Conservation (phyloP, 2,888 invertebrate species). For the Aspidiotus destructor region DNA sequence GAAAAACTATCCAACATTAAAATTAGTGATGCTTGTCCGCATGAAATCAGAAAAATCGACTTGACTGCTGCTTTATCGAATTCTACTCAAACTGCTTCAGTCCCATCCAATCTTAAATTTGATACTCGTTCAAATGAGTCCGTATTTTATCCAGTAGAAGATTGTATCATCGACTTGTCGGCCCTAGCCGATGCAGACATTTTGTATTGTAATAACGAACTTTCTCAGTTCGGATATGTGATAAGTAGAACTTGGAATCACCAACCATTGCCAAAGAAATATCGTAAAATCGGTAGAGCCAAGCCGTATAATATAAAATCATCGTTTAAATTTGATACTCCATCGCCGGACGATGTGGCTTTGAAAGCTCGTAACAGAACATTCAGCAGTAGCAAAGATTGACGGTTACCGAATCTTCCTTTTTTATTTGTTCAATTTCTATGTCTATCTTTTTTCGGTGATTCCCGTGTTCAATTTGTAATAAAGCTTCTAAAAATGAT, state of each 20-base stretch:
- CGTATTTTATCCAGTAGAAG: slow-evolving; percentile 6
- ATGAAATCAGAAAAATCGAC: slow-evolving; percentile 19
- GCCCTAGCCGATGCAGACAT: slow-evolving; percentile 11
- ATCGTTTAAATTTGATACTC: slow-evolving; percentile 27
- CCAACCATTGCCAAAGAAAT: slow-evolving; percentile 10
- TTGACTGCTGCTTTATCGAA: slow-evolving; percentile 16
- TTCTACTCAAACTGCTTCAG: neutral
- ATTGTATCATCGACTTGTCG: slow-evolving; percentile 23
- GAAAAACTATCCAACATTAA: slow-evolving; percentile 11
- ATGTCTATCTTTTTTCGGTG: neutral
- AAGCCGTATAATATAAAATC: slow-evolving; percentile 14
- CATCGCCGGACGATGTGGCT: slow-evolving; percentile 26
- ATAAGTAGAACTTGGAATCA: slow-evolving; percentile 12
- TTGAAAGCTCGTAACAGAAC: slow-evolving; percentile 3
- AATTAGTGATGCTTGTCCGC: neutral
- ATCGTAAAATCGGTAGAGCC: slow-evolving; percentile 1
- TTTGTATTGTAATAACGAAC: neutral
- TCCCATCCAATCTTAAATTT: too few species aligned
- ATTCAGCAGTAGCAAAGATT: neutral
- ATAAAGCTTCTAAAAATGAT: neutral
- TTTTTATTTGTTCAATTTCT: neutral
- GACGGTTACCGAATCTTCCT: neutral
- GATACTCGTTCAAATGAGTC: neutral
- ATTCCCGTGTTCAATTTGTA: neutral
- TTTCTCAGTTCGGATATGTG: slow-evolving; percentile 27